Evolutionary conservation across 2,113 vertebrate species (phyloP), one percentile per base, ranked within the genome.

Genomic region (Myrmophylax atrothorax): DNA sequence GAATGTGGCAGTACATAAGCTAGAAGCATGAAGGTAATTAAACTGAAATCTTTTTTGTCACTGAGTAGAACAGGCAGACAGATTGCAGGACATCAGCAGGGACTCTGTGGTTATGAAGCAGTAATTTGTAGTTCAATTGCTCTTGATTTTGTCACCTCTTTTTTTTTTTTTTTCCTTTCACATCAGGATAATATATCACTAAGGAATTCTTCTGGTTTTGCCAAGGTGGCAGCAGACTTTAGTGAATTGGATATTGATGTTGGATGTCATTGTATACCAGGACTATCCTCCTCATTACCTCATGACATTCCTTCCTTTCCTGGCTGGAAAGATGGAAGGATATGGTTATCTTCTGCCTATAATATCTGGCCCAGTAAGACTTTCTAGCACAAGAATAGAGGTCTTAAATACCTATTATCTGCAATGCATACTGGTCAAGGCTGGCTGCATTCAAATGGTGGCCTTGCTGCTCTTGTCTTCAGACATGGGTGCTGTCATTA

Each of bases 1-100:
- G 14, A 59, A 8, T 0, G 0, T n/a, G 42, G 74, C 24, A 66
- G 9, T 22, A 28, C 1, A 2, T 58, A 74, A 78, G 2, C 12
- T 58, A 53, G 44, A 83, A 84, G 14, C 26, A 38, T 29, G 18
- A 62, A 38, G 14, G 40, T 25, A 84, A 56, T 70, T 70, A 62
- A 81, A 62, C 7, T 44, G 15, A 81, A 91, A 50, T 70, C 4
- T 33, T 76, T 62, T 58, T 52, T 66, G 22, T 29, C 7, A 1
- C 60, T 37, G 55, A 44, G 17, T 70, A 24, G 50, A 31, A n/a
- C 40, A 93, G 26, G 49, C 44, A 80, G 46, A 62, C 50, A 73
- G 44, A 52, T 23, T 12, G 1, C 26, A 55, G 58, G 18, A 46
- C 2, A 9, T 64, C 40, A 89, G 19, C 23, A 74, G 38, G 6